phyloP scores from a whole-genome alignment of 2,888 invertebrate genomes.

The Esperia sulphurella region DNA sequence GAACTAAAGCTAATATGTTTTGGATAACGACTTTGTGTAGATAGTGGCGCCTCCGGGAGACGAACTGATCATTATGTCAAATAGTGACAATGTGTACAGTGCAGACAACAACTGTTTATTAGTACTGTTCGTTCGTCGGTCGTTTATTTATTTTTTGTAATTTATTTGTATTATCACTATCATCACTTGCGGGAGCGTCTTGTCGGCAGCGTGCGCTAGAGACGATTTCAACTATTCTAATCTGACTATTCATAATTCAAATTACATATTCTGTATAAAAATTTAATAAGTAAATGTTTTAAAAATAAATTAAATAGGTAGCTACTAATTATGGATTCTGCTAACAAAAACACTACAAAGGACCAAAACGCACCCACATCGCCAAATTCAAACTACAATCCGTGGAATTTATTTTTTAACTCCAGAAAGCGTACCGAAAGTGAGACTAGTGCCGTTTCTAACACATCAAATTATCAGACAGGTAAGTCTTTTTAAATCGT shows the following conservation, averaged over 20 bases:
- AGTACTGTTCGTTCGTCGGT: no score
- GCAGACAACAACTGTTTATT: no score
- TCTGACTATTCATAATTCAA: no score
- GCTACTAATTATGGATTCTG: slow-evolving; percentile 50
- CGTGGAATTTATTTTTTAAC: slow-evolving; percentile 66
- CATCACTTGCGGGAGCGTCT: not conserved
- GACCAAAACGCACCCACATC: slow-evolving; percentile 36
- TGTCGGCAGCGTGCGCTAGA: not conserved
- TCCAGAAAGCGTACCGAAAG: slow-evolving; percentile 61
- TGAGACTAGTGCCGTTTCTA: slow-evolving; percentile 62
- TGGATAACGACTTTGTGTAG: not conserved
- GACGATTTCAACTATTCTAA: not conserved
- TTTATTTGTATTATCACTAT: no score
- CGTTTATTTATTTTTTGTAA: no score
- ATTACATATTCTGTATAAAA: not conserved
- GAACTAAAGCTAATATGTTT: not conserved
- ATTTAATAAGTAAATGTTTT: slow-evolving; percentile 6
- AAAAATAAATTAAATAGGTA: not conserved
- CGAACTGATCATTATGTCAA: not conserved
- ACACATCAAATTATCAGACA: slow-evolving; percentile 37
- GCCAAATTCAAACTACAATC: slow-evolving; percentile 47
- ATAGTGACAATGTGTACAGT: not conserved
- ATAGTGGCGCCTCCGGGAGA: not conserved
- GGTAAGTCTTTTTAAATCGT: slow-evolving; percentile 32
- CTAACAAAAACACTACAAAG: slow-evolving; percentile 45